phyloP scores from a whole-genome alignment of 2,888 invertebrate genomes.

The Brachynemurus nebulosus region DNA sequence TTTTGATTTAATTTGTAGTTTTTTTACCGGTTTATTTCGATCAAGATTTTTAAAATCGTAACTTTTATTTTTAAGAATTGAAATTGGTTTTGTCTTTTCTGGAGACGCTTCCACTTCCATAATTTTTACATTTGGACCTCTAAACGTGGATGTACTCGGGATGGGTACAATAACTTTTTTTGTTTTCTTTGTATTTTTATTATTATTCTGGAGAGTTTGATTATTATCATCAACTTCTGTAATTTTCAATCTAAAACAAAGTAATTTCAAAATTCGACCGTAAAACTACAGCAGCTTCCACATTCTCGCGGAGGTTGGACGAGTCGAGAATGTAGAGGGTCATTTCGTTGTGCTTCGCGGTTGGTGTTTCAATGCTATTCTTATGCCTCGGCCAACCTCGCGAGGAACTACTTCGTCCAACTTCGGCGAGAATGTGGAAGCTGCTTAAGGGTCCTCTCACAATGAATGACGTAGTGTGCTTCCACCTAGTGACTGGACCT shows the following conservation, averaged over 20 bases:
- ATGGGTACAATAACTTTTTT: conserved; percentile 12
- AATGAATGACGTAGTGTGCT: too few relatives aligned
- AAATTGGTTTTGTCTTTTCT: conserved; percentile 2
- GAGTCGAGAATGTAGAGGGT: too few relatives aligned
- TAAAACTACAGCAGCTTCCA: too few relatives aligned
- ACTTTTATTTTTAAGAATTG: not conserved
- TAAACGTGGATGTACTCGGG: conserved; percentile 11
- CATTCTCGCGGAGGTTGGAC: too few relatives aligned
- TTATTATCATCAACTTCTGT: conserved; percentile 13
- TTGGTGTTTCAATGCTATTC: too few relatives aligned
- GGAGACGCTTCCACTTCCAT: conserved; percentile 7
- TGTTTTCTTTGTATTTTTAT: conserved; percentile 2
- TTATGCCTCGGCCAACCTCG: too few relatives aligned
- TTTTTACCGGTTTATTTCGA: not conserved
- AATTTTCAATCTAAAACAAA: conserved; percentile 10
- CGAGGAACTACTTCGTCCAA: too few relatives aligned
- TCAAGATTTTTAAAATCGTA: not conserved
- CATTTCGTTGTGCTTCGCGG: too few relatives aligned
- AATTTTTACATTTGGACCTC: conserved; percentile 10
- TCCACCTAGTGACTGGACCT: too few relatives aligned
- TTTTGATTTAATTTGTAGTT: not conserved
- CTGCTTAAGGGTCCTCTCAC: too few relatives aligned
- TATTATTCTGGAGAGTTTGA: conserved; percentile 6
- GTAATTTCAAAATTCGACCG: too few relatives aligned
- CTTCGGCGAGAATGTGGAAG: too few relatives aligned